Conservation (phyloP, 2,113 vertebrate species). For the Phoxinus phoxinus region DNA sequence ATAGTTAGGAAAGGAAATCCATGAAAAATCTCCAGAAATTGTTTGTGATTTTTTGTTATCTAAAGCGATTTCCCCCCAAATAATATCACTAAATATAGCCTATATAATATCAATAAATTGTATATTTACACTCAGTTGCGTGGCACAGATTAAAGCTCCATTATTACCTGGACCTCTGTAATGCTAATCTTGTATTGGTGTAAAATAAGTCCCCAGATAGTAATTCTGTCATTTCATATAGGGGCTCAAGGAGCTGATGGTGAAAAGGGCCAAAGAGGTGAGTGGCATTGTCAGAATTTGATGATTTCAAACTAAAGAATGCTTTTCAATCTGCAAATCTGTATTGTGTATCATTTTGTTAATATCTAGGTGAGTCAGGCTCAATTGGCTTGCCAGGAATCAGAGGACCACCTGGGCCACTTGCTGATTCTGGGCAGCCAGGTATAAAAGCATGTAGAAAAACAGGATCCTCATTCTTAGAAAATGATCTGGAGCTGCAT, state of each 20-base stretch:
- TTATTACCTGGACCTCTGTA: not conserved
- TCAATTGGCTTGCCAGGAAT: slow-evolving; percentile 83
- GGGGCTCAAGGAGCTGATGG: slow-evolving; percentile 86
- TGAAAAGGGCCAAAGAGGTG: slow-evolving; percentile 87
- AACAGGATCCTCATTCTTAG: not conserved
- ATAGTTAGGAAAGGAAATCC: not conserved
- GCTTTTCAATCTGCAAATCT: not conserved
- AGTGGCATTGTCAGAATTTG: slow-evolving; percentile 29
- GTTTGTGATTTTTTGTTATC: not conserved
- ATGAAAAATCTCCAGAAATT: not conserved
- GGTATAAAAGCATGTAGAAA: slow-evolving; percentile 41
- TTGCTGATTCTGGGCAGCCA: slow-evolving; percentile 83
- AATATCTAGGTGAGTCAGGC: slow-evolving; percentile 86
- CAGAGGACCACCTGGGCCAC: slow-evolving; percentile 84
- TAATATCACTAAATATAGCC: not conserved
- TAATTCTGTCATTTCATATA: slow-evolving; percentile 61
- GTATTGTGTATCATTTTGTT: slow-evolving; percentile 22
- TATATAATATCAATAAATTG: not conserved
- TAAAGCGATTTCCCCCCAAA: not conserved
- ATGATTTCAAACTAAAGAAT: not conserved
- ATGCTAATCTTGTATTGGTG: not conserved
- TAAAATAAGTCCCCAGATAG: not conserved
- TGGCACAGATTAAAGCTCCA: not conserved
- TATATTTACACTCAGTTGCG: not conserved
- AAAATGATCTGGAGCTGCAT: not conserved